Base-by-base conservation (phyloP, 2,888 invertebrate genomes). In the Plebejus melissa region DNA sequence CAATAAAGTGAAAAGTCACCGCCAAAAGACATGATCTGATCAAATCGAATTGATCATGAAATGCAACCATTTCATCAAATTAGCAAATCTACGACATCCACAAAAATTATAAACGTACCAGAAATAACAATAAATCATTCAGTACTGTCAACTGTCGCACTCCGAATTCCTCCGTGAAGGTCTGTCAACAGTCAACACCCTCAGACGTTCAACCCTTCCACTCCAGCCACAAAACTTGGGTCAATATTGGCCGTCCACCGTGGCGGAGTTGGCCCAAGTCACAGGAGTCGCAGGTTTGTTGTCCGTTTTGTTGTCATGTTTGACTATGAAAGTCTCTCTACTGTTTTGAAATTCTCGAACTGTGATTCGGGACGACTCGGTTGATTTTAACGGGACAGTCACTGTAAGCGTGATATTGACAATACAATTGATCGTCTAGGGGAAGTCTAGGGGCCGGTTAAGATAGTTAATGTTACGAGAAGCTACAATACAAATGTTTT, bases 141-240 rank as follows among this genome's bases (percentile, higher is more conserved):
- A 16, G 80, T 80, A 82, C 82, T 80, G 83, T 80, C 83, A 85
- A 82, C 82, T 80, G 83, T 80, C 83, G 85, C 86, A 86, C 85
- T 84, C 83, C 83, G 84, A 85, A 88, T 87, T 86, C 86, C 85
- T 81, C 79, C 80, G 82, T 79, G 83, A 84, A 85, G 83, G 84
- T 82, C 89, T 90, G 86, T 85, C 82, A 91, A 93, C 87, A 93
- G 86, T 85, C 82, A 91, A 93, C 87, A 93, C 87, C 88, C 88
- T 86, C 86, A 87, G 86, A 90, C 90, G 91, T 93, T 93, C 93
- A 93, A 92, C 92, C 93, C 93, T 92, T 90, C 90, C 85, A 89
- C 87, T 89, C 83, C 87, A 85, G 90, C 89, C 86, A 93, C 92
- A 92, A 93, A 93, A 93, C 93, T 86, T 89, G 81, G 82, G 92